Percentiles rank a stretch among this genome's conserved stretches.
These are phyloP conservation scores for Lacerta agilis DNA, from an alignment of 2,797 vertebrate species.

Conservation along the genomic window DNA sequence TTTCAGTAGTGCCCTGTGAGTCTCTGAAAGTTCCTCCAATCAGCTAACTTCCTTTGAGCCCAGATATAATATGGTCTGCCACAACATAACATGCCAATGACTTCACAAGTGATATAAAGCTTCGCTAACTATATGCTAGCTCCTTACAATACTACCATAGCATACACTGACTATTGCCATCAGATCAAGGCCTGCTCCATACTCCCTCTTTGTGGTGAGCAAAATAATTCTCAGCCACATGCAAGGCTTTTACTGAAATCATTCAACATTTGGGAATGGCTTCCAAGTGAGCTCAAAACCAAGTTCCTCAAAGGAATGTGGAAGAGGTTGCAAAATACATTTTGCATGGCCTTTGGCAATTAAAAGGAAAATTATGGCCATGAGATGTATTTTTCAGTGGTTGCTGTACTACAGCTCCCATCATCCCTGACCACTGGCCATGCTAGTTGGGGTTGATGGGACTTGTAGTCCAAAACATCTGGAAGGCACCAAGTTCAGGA, in stretches of 20 bases:
- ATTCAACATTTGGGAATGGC: background rate
- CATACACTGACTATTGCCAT: background rate
- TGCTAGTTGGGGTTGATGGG: too few relatives aligned
- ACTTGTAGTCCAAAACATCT: too few relatives aligned
- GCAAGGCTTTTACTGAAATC: too few relatives aligned
- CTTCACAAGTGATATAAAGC: background rate
- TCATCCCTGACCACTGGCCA: too few relatives aligned
- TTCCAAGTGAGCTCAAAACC: background rate
- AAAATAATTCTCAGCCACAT: background rate
- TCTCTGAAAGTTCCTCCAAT: background rate
- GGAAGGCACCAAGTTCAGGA: too few relatives aligned
- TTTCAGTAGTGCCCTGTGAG: too few relatives aligned
- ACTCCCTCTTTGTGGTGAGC: background rate
- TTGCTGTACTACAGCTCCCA: too few relatives aligned
- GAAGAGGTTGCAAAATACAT: background rate
- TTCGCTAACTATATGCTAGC: background rate
- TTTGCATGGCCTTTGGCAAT: background rate
- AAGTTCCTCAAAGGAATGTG: background rate
- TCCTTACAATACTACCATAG: slow-evolving; percentile 4
- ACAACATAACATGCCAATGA: background rate
- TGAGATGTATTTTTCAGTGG: background rate
- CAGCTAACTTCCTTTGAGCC: background rate
- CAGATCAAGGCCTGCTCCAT: background rate
- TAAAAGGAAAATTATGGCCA: background rate
- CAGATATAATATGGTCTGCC: background rate